A percentile compares a stretch with the other conserved stretches of the same genome.
These are phyloP conservation scores for Lota lota DNA, from an alignment of 2,113 vertebrate genomes.

Conservation along the genomic window DNA sequence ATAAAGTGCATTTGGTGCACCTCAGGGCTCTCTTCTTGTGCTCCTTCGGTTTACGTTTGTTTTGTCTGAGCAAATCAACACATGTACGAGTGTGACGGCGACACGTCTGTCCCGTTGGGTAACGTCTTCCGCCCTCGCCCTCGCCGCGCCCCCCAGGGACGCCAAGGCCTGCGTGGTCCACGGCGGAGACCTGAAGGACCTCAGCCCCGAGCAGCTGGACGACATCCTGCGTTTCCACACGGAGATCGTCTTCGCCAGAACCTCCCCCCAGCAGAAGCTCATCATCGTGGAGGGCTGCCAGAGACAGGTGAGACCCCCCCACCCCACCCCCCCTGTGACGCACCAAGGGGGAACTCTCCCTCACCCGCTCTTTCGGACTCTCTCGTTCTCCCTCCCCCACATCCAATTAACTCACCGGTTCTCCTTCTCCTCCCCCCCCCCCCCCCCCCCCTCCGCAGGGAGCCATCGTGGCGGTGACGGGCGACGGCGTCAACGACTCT, in stretches of 20 bases:
- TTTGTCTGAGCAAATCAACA: background rate
- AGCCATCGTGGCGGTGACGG: slow-evolving; percentile 90
- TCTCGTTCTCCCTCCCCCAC: background rate
- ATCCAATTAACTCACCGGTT: background rate
- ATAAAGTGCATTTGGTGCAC: background rate
- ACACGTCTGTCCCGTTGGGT: too few species aligned
- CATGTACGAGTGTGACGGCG: background rate
- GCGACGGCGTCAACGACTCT: slow-evolving; percentile 90
- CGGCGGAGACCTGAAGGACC: slow-evolving; percentile 88
- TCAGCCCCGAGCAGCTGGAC: slow-evolving; percentile 81
- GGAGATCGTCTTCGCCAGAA: slow-evolving; percentile 90
- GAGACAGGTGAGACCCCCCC: slow-evolving; percentile 77
- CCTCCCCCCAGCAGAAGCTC: slow-evolving; percentile 91
- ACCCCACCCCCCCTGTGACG: too few species aligned
- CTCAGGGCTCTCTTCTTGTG: slow-evolving; percentile 1
- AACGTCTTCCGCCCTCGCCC: background rate
- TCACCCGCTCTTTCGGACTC: background rate
- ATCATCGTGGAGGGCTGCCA: slow-evolving; percentile 96
- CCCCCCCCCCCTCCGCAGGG: slow-evolving; percentile 68
- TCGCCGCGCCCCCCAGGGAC: slow-evolving; percentile 69
- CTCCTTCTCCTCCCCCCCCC: background rate
- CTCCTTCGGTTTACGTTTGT: background rate
- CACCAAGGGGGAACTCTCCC: too few species aligned
- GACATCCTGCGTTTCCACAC: slow-evolving; percentile 90
- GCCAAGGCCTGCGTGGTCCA: slow-evolving; percentile 93